phyloP scores from a whole-genome alignment of 2,113 vertebrate species.

The Falco punctatus region DNA sequence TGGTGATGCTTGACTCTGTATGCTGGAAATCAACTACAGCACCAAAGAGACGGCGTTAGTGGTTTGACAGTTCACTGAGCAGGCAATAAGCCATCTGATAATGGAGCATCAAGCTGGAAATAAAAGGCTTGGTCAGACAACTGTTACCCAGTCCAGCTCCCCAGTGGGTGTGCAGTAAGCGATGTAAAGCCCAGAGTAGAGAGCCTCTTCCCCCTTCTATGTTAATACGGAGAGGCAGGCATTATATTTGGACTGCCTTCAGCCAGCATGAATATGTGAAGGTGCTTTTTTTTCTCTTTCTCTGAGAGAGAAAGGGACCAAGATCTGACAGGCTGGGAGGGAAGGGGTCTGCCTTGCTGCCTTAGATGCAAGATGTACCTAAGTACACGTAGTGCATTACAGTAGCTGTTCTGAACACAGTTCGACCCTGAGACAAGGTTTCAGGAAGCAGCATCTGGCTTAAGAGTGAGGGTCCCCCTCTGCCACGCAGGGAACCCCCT shows the following conservation, averaged over 20 bases:
- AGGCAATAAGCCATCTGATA: background rate
- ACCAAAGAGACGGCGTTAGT: background rate
- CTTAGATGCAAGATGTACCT: background rate
- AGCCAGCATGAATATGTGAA: background rate
- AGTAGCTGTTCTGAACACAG: background rate
- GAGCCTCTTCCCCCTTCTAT: background rate
- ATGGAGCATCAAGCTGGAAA: background rate
- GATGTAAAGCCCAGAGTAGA: fast-evolving
- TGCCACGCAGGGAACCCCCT: background rate
- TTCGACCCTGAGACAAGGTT: background rate
- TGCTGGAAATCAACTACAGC: background rate
- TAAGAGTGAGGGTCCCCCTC: background rate
- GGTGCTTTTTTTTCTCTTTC: background rate
- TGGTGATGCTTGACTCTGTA: background rate
- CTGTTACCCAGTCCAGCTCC: background rate
- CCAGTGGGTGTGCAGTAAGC: background rate
- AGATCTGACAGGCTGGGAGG: background rate
- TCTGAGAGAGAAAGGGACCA: background rate
- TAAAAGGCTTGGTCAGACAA: background rate
- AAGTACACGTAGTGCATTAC: background rate
- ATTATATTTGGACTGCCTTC: background rate
- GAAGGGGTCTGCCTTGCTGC: background rate
- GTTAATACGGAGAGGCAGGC: background rate
- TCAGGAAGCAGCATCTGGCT: background rate
- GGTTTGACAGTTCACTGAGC: background rate